These are phyloP conservation scores for Litoditis marina DNA, from an alignment of 2,888 invertebrate species.

Conservation along the genomic window DNA sequence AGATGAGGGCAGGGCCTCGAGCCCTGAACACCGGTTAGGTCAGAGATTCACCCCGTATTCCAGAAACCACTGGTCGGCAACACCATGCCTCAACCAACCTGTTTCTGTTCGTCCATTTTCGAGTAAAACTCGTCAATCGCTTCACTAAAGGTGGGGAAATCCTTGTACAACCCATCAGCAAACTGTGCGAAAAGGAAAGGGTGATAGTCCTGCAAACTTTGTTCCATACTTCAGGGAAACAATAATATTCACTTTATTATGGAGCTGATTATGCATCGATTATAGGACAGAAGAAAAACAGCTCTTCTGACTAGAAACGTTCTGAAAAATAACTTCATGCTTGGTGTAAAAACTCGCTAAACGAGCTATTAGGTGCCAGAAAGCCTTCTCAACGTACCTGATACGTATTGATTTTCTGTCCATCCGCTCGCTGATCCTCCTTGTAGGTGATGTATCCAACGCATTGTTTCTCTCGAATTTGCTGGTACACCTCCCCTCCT, in stretches of 20 bases:
- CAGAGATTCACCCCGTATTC: neutral
- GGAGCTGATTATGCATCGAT: no score
- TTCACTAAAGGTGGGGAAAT: conserved; percentile 61
- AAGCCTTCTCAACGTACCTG: conserved; percentile 25
- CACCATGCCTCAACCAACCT: conserved; percentile 16
- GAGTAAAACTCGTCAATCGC: conserved; percentile 96
- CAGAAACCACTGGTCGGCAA: neutral
- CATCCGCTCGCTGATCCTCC: conserved; percentile 67
- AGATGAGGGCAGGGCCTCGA: neutral
- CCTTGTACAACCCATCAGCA: conserved; percentile 22
- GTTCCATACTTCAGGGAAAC: neutral
- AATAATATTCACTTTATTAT: no score
- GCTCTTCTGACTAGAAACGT: no score
- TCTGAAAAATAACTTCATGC: no score
- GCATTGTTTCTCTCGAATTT: conserved; percentile 67
- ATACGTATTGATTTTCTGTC: conserved; percentile 20
- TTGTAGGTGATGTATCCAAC: conserved; percentile 74
- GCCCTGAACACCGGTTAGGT: neutral
- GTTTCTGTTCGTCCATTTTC: conserved; percentile 63
- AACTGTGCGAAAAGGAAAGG: conserved; percentile 78
- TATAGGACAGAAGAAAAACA: no score
- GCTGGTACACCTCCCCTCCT: conserved; percentile 66
- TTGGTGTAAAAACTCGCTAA: no score
- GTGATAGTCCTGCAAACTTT: conserved; percentile 83
- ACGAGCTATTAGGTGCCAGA: no score